Evolutionary conservation across 64 coral and sea anemone genomes (phyloP).

Genomic region (Montipora efflorescens): DNA sequence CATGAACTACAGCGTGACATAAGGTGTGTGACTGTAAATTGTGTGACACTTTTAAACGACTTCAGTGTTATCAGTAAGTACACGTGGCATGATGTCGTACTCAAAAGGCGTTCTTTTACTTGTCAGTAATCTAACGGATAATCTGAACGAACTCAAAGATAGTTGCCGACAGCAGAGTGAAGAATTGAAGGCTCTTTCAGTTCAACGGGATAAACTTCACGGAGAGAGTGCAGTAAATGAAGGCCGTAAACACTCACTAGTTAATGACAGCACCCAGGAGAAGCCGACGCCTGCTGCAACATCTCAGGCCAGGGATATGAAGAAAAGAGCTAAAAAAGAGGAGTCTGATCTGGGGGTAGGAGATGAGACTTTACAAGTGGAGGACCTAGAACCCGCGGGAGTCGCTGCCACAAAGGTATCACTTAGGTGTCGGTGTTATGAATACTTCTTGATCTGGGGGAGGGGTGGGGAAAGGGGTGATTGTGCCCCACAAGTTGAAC

Average conservation of each 20-base stretch:
- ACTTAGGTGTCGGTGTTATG: too few species aligned
- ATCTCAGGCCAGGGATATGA: not conserved
- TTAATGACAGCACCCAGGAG: constrained; percentile 26
- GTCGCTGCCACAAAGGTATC: constrained; percentile 53
- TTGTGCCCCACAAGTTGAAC: too few species aligned
- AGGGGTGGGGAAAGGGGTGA: too few species aligned
- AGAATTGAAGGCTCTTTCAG: constrained; percentile 17
- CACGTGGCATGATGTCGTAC: too few species aligned
- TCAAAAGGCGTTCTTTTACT: not conserved
- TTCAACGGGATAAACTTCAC: constrained; percentile 26
- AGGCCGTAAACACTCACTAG: constrained; percentile 34
- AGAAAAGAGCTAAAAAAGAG: constrained; percentile 8
- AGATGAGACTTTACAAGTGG: constrained; percentile 48
- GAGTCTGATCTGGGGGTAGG: constrained; percentile 20
- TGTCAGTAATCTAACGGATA: constrained; percentile 16
- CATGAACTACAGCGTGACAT: constrained; percentile 30
- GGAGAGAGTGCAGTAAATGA: constrained; percentile 13
- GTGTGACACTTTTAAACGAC: not conserved
- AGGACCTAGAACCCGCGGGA: constrained; percentile 67
- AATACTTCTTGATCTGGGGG: too few species aligned
- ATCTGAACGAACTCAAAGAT: constrained; percentile 37
- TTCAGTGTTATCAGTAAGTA: too few species aligned
- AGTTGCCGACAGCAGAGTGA: constrained; percentile 38
- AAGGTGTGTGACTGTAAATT: not conserved
- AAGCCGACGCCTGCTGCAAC: not conserved